These are phyloP conservation scores for Pedionomus torquatus DNA, from an alignment of 2,113 vertebrate genomes.

Conservation along the genomic window DNA sequence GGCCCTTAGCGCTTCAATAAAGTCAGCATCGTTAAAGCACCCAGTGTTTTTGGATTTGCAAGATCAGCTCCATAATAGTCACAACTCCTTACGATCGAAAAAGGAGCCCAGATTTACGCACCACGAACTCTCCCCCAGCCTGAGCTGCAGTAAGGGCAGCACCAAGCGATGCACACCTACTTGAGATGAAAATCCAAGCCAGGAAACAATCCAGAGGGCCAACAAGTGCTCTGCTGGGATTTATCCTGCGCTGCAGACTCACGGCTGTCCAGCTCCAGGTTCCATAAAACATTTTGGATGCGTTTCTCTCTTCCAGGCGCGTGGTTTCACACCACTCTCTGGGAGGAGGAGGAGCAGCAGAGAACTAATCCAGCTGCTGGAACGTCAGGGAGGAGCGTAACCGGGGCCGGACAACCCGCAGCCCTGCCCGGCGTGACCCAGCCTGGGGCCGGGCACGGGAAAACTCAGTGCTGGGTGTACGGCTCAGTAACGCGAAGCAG, in stretches of 20 bases:
- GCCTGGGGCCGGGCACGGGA: neutral
- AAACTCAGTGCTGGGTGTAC: neutral
- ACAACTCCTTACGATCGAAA: conserved; percentile 61
- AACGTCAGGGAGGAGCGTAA: neutral
- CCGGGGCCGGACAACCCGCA: neutral
- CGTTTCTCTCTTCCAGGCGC: neutral
- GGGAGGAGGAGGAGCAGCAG: neutral
- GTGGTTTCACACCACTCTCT: neutral
- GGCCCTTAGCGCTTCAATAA: conserved; percentile 75
- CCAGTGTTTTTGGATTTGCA: conserved; percentile 67
- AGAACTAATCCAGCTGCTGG: neutral
- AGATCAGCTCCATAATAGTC: conserved; percentile 49
- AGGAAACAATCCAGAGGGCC: neutral
- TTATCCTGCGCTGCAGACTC: neutral
- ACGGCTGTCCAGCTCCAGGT: neutral
- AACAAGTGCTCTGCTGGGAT: rapidly evolving
- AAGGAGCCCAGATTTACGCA: conserved; percentile 26
- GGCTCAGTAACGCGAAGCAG: neutral
- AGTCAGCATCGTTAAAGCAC: conserved; percentile 75
- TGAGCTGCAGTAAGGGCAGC: neutral
- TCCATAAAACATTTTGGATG: neutral
- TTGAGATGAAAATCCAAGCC: neutral
- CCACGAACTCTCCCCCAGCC: neutral
- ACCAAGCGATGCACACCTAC: neutral
- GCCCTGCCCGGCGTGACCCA: neutral